Conservation (phyloP, 1,140 invertebrate genomes). For the Parasteatoda tepidariorum region DNA sequence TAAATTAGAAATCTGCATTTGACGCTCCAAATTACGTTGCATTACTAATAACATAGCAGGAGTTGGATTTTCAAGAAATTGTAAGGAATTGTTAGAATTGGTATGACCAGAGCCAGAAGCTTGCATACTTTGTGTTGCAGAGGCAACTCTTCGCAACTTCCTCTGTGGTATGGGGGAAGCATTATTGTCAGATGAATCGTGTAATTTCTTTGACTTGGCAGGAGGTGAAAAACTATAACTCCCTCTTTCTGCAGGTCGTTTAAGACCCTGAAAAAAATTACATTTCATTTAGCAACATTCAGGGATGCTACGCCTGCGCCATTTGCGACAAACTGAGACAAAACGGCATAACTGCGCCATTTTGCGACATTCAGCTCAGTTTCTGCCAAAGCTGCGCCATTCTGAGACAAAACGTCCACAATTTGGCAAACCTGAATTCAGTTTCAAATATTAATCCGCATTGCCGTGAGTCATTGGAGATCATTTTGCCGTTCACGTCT, state of each 20-base stretch:
- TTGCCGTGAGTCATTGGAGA: too few relatives aligned
- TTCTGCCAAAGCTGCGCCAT: too few relatives aligned
- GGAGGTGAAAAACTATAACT: slow-evolving; percentile 50
- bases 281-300: neutral
- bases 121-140: slow-evolving; percentile 52
- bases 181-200: slow-evolving; percentile 19
- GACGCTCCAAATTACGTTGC: slow-evolving; percentile 54
- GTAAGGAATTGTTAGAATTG: neutral
- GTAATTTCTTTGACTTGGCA: slow-evolving; percentile 18
- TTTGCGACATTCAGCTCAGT: too few relatives aligned
- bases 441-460: too few relatives aligned
- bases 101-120: slow-evolving; percentile 31
- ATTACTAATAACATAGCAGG: slow-evolving; percentile 72
- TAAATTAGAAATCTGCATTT: slow-evolving; percentile 24
- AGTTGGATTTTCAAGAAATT: slow-evolving; percentile 68
- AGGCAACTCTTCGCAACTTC: slow-evolving; percentile 39
- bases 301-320: too few relatives aligned
- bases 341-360: too few relatives aligned
- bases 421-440: too few relatives aligned
- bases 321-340: too few relatives aligned
- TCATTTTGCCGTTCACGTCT: too few relatives aligned
- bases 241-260: slow-evolving; percentile 45
- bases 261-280: slow-evolving; percentile 10
- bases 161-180: slow-evolving; percentile 39
- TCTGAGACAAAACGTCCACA: too few relatives aligned